Evolutionary conservation across 1,140 invertebrate genomes (phyloP).

Genomic region (Drosophila sproati): DNA sequence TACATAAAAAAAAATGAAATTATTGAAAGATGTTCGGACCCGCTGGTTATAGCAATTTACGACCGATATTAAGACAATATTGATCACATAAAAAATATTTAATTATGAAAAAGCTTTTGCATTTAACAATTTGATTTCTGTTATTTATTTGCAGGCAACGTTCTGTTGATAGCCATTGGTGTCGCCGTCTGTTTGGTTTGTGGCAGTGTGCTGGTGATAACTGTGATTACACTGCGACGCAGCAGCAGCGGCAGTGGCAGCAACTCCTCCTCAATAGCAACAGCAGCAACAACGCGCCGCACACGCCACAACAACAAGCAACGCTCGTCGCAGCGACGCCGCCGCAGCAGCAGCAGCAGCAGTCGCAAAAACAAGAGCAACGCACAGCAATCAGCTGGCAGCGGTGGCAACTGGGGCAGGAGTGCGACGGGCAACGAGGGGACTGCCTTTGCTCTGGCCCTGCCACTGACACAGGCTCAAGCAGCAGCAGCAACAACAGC

Average conservation of each 20-base stretch:
- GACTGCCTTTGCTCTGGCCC: conserved; percentile 78
- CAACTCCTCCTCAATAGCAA: conserved; percentile 30
- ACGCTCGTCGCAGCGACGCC: conserved; percentile 66
- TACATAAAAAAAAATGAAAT: too few species aligned
- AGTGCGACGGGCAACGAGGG: conserved; percentile 40
- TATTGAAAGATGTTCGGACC: too few species aligned
- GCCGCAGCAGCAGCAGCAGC: conserved; percentile 31
- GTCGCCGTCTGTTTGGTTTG: conserved; percentile 74
- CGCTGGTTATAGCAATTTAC: too few species aligned
- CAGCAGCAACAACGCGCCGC: conserved; percentile 57
- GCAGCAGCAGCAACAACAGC: conserved; percentile 33
- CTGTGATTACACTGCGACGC: conserved; percentile 67
- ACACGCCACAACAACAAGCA: conserved; percentile 60
- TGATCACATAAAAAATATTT: too few species aligned
- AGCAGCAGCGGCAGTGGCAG: conserved; percentile 17
- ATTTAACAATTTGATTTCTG: background rate
- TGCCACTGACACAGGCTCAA: conserved; percentile 67
- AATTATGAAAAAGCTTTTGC: background rate
- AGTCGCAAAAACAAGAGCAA: conserved; percentile 32
- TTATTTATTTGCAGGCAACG: conserved; percentile 55
- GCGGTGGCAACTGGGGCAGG: conserved; percentile 18
- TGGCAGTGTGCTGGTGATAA: conserved; percentile 70
- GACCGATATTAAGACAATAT: too few species aligned
- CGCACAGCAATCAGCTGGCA: conserved; percentile 50
- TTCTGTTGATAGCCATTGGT: conserved; percentile 76